Evolutionary conservation across 2,113 vertebrate species (phyloP), one percentile per base, ranked within the genome.

Genomic region (Mobula hypostoma): DNA sequence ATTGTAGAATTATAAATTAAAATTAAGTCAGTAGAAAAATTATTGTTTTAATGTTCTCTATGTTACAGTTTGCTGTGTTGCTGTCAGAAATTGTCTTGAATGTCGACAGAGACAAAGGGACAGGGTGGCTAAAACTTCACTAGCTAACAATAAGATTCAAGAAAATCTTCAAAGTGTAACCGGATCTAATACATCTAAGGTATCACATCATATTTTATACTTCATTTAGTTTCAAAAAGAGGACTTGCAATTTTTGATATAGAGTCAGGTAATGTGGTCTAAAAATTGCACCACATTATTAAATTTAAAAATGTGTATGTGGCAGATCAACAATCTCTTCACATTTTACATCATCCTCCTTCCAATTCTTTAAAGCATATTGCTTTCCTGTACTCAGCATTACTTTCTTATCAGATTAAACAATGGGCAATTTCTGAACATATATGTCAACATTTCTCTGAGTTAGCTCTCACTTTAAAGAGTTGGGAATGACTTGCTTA

Each of bases 41-140:
- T 40, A 93, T 56, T 93, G 32, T 2, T 56, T 14, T 32, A 32
- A 66, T 66, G 40, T 87, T 90, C 4, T 29, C 70, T 40, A 0
- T 40, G 8, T 95, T 94, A 94, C 95, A 99, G 99, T 99, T 95
- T 99, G 99, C 94, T 99, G 99, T 95, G 98, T 99, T 95, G 98
- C 98, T 94, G 98, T 99, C 94, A 97, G 98, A 95, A 99, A 98
- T 96, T 99, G 98, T 95, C 96, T 99, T 94, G 98, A 99, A 94
- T 99, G 98, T 95, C 97, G 99, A 68, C 98, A 98, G 94, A 97
- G 98, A 94, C 98, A 98, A 95, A 97, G 97, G 94, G 97, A 98
- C 94, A 96, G 98, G 40, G 97, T 97, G 36, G 96, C 95, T 94
- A 98, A 97, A 94, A 95, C 96, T 0, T 96, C 96, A 3, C 91